A percentile compares a stretch with the other conserved stretches of the same genome.
Evolutionary conservation across 2,797 vertebrate genomes (phyloP).

Genomic region (Myoxocephalus aenaeus): DNA sequence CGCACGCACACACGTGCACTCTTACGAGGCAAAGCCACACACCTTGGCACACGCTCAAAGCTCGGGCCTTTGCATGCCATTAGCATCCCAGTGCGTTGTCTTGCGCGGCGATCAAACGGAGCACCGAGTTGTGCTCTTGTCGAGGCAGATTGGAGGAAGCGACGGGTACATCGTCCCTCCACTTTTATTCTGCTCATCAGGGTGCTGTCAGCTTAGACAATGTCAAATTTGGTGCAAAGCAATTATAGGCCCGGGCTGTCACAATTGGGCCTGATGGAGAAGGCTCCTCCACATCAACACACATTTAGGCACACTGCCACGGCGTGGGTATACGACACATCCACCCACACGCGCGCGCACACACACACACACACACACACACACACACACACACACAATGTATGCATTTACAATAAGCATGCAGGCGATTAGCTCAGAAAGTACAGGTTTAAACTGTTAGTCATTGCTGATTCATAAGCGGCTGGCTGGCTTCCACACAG

Average conservation of each 20-base stretch:
- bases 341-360: constrained; percentile 27
- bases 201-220: constrained; percentile 66
- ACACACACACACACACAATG: constrained; percentile 9
- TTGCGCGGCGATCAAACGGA: constrained; percentile 63
- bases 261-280: constrained; percentile 60
- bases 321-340: constrained; percentile 9
- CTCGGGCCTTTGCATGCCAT: constrained; percentile 67
- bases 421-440: constrained; percentile 69
- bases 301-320: constrained; percentile 13
- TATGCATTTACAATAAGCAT: constrained; percentile 56
- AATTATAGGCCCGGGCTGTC: constrained; percentile 69
- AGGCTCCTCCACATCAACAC: constrained; percentile 27
- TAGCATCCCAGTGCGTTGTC: constrained; percentile 74
- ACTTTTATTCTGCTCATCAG: constrained; percentile 60
- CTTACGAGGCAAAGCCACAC: constrained; percentile 51
- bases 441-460: constrained; percentile 69
- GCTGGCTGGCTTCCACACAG: constrained; percentile 70
- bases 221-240: constrained; percentile 73
- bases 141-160: constrained; percentile 62
- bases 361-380: neutral
- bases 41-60: constrained; percentile 64
- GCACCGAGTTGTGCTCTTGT: constrained; percentile 61
- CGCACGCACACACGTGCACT: constrained; percentile 28
- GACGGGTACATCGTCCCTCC: constrained; percentile 54
- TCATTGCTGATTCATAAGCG: constrained; percentile 76